Evolutionary conservation across 1,140 invertebrate species (phyloP).

Genomic region (Drosophila albomicans): DNA sequence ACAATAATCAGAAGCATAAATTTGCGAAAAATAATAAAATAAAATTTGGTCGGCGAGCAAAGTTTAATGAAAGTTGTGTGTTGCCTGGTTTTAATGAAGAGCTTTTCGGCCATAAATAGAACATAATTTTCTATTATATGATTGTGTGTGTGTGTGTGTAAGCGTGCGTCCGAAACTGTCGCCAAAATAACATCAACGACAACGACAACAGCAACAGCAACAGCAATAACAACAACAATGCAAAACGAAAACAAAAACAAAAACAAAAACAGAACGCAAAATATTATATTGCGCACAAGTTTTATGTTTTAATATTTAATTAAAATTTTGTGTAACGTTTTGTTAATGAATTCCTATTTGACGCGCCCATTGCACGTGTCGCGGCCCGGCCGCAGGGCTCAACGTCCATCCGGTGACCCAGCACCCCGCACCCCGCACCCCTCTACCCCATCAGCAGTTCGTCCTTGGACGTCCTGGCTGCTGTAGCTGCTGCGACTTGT

Average conservation of each 20-base stretch:
- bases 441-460: background rate
- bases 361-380: slow-evolving; percentile 77
- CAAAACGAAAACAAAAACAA: slow-evolving; percentile 20
- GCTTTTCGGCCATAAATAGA: slow-evolving; percentile 54
- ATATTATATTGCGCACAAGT: slow-evolving; percentile 69
- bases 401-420: slow-evolving; percentile 44
- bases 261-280: slow-evolving; percentile 13
- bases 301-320: slow-evolving; percentile 83
- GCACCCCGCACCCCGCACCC: background rate
- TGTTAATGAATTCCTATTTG: slow-evolving; percentile 83
- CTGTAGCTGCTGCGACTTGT: slow-evolving; percentile 37
- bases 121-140: slow-evolving; percentile 68
- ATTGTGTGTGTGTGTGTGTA: background rate
- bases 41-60: slow-evolving; percentile 19
- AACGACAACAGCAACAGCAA: slow-evolving; percentile 33
- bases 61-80: slow-evolving; percentile 65
- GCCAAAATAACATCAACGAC: slow-evolving; percentile 30
- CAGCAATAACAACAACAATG: background rate
- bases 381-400: slow-evolving; percentile 65
- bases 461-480: slow-evolving; percentile 23
- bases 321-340: slow-evolving; percentile 83
- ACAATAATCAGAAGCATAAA: background rate
- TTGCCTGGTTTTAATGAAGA: slow-evolving; percentile 61
- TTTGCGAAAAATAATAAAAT: slow-evolving; percentile 2
- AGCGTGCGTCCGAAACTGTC: slow-evolving; percentile 19